These are phyloP conservation scores for Lapara coniferarum DNA, from an alignment of 2,888 invertebrate species.

Conservation along the genomic window DNA sequence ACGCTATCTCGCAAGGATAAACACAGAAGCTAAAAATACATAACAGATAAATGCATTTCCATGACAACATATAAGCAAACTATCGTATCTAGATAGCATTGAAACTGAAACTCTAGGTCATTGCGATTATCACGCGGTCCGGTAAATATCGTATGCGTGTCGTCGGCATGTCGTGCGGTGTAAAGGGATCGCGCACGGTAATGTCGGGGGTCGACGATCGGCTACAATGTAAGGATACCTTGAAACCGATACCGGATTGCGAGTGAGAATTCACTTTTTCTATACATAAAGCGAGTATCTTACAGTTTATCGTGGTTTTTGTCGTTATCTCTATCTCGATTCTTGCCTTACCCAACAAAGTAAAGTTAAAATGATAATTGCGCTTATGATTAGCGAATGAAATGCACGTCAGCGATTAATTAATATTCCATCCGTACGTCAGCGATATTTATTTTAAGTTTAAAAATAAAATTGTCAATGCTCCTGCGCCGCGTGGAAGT, in stretches of 20 bases:
- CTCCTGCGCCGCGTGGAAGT: neutral
- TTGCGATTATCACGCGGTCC: neutral
- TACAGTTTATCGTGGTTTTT: slow-evolving; percentile 28
- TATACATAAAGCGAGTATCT: slow-evolving; percentile 36
- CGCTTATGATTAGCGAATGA: slow-evolving; percentile 16
- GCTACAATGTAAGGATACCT: slow-evolving; percentile 47
- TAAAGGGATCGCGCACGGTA: slow-evolving; percentile 36
- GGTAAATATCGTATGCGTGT: slow-evolving; percentile 10
- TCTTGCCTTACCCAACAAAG: slow-evolving; percentile 22
- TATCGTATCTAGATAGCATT: neutral
- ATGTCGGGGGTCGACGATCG: slow-evolving; percentile 40
- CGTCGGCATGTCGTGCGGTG: slow-evolving; percentile 32
- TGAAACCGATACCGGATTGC: slow-evolving; percentile 40
- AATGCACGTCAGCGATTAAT: neutral
- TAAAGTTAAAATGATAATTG: slow-evolving; percentile 32
- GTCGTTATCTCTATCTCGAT: slow-evolving; percentile 31
- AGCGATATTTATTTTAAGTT: neutral
- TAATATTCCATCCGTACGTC: too few relatives aligned
- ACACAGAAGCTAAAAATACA: neutral
- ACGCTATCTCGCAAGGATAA: slow-evolving; percentile 1
- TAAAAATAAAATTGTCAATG: neutral
- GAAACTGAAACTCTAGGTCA: neutral
- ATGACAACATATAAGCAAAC: slow-evolving; percentile 4
- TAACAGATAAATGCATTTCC: slow-evolving; percentile 10
- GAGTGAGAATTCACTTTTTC: slow-evolving; percentile 38